Evolutionary conservation across 2,888 invertebrate genomes (phyloP).

Genomic region (Pollenia griseotomentosa): DNA sequence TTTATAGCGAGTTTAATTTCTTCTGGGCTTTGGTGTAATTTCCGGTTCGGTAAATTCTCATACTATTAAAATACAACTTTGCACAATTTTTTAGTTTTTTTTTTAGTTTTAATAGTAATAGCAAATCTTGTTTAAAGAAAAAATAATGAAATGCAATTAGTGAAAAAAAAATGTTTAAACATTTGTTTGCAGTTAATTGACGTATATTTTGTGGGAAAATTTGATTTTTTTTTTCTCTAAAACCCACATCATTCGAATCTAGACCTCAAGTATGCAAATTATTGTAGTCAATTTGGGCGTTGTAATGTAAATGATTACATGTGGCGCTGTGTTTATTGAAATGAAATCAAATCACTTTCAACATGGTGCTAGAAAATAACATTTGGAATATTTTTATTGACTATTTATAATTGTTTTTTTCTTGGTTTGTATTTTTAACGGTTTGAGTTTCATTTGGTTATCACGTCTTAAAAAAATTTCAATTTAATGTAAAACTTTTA

Average conservation of each 20-base stretch:
- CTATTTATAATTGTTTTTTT: background rate
- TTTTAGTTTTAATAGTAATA: too few relatives aligned
- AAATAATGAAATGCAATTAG: too few relatives aligned
- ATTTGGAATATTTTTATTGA: too few relatives aligned
- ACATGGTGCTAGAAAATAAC: background rate
- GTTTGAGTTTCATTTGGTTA: conserved; percentile 9
- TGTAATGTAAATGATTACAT: background rate
- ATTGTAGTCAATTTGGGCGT: conserved; percentile 26
- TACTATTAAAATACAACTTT: too few relatives aligned
- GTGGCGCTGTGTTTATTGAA: background rate
- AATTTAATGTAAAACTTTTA: background rate
- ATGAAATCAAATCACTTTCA: conserved; percentile 4
- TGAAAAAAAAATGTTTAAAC: too few relatives aligned
- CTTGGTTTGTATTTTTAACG: background rate
- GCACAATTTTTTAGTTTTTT: too few relatives aligned
- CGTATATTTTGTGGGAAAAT: background rate
- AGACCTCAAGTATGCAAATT: conserved; percentile 35
- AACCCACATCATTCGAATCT: background rate
- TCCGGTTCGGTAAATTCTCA: too few relatives aligned
- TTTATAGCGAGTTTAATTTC: too few relatives aligned
- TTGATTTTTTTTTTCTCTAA: background rate
- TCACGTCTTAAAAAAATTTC: conserved; percentile 20
- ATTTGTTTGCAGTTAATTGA: too few relatives aligned
- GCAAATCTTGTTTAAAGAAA: too few relatives aligned
- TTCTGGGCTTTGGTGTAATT: too few relatives aligned